These are phyloP conservation scores for Gymnarchus niloticus DNA, from an alignment of 2,113 vertebrate species.

Conservation along the genomic window DNA sequence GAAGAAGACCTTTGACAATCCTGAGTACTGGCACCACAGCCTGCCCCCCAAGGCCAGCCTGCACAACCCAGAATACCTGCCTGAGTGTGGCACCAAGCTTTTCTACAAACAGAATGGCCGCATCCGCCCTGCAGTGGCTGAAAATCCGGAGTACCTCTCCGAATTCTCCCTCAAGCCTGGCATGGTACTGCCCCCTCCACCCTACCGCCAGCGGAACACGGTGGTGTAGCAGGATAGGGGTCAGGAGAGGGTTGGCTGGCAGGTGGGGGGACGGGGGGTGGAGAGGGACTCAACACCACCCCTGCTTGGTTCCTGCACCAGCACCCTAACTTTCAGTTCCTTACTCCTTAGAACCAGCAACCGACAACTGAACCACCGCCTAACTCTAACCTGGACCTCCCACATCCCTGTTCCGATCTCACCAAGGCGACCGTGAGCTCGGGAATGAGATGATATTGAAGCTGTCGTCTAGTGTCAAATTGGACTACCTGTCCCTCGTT, in stretches of 20 bases:
- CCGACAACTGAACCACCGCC: background rate
- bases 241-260: background rate
- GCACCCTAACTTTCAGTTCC: slow-evolving; percentile 26
- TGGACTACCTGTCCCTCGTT: background rate
- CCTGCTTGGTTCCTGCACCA: slow-evolving; percentile 38
- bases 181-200: slow-evolving; percentile 85
- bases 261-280: slow-evolving; percentile 67
- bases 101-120: slow-evolving; percentile 95
- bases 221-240: slow-evolving; percentile 72
- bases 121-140: slow-evolving; percentile 81
- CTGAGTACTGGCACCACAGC: slow-evolving; percentile 96
- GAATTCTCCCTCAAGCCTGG: slow-evolving; percentile 89
- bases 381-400: background rate
- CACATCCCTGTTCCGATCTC: background rate
- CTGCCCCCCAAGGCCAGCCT: slow-evolving; percentile 79
- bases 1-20: slow-evolving; percentile 96
- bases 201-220: slow-evolving; percentile 95
- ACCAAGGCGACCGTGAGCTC: slow-evolving; percentile 6
- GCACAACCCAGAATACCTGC: slow-evolving; percentile 72
- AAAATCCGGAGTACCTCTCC: slow-evolving; percentile 91
- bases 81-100: slow-evolving; percentile 85
- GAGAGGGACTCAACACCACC: slow-evolving; percentile 53
- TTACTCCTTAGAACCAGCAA: slow-evolving; percentile 13
- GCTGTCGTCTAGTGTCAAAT: background rate
- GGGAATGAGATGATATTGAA: background rate